Conservation (phyloP, 2,888 invertebrate genomes). For the Lapara coniferarum region DNA sequence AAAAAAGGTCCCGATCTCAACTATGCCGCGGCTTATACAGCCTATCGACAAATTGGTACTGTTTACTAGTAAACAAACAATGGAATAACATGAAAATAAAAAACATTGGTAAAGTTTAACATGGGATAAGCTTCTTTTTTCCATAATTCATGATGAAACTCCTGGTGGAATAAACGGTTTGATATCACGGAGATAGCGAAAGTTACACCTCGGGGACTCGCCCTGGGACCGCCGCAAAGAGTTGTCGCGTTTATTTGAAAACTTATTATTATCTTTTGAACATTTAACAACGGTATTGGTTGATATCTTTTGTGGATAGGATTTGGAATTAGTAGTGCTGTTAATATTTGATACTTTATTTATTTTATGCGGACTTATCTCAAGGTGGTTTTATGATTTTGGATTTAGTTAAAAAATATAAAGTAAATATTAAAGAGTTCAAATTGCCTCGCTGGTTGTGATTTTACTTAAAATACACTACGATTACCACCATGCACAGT, state of each 20-base stretch:
- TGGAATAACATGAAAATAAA: conserved; percentile 16
- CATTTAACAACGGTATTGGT: conserved; percentile 16
- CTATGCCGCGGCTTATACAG: too few relatives aligned
- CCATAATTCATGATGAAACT: conserved; percentile 54
- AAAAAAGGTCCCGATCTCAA: too few relatives aligned
- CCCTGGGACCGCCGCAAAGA: conserved; percentile 3
- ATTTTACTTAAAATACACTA: too few relatives aligned
- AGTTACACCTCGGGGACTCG: conserved; percentile 46
- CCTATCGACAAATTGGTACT: too few relatives aligned
- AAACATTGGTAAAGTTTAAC: conserved; percentile 40
- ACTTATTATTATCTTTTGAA: conserved; percentile 23
- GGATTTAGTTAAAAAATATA: too few relatives aligned
- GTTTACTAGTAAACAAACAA: too few relatives aligned
- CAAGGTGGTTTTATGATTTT: too few relatives aligned
- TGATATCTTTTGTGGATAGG: neutral
- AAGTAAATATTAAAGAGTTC: too few relatives aligned
- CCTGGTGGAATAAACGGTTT: conserved; percentile 52
- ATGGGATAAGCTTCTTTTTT: conserved; percentile 46
- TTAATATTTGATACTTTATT: too few relatives aligned
- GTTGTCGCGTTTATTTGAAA: conserved; percentile 21
- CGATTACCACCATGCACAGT: too few relatives aligned
- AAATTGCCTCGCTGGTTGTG: too few relatives aligned
- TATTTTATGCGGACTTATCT: too few relatives aligned
- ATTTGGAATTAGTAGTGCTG: neutral
- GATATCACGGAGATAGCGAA: conserved; percentile 55